phyloP scores from a whole-genome alignment of 2,888 invertebrate species.

The Dromius quadrimaculatus region DNA sequence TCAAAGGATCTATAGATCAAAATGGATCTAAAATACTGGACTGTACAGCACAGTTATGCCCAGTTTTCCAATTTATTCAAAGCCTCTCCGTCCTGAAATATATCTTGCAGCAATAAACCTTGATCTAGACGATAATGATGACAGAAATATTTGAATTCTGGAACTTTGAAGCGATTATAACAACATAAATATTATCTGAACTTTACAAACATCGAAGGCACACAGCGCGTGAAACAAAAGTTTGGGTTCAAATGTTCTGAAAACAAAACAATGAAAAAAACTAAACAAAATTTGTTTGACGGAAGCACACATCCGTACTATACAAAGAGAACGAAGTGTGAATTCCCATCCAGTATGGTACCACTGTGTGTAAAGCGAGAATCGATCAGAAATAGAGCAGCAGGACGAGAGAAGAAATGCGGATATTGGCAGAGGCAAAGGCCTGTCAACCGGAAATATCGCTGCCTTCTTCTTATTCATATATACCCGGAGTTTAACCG shows the following conservation, averaged over 20 bases:
- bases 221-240: slow-evolving; percentile 39
- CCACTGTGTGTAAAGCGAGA: slow-evolving; percentile 22
- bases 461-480: slow-evolving; percentile 43
- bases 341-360: slow-evolving; percentile 24
- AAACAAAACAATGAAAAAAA: slow-evolving; percentile 41
- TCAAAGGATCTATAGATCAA: too few relatives aligned
- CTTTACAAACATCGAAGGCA: slow-evolving; percentile 28
- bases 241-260: slow-evolving; percentile 29
- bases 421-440: slow-evolving; percentile 38
- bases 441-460: slow-evolving; percentile 43
- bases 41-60: too few relatives aligned
- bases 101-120: too few relatives aligned
- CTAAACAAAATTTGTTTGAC: slow-evolving; percentile 47
- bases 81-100: too few relatives aligned
- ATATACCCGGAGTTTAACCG: slow-evolving; percentile 43
- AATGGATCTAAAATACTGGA: too few relatives aligned
- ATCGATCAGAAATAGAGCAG: slow-evolving; percentile 38
- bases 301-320: slow-evolving; percentile 23
- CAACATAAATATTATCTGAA: slow-evolving; percentile 11
- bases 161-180: slow-evolving; percentile 31
- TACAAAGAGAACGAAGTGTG: slow-evolving; percentile 27
- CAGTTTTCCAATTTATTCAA: too few relatives aligned
- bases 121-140: too few relatives aligned
- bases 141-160: too few relatives aligned
- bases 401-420: slow-evolving; percentile 11